Base-by-base conservation (phyloP, 2,797 vertebrate genomes). In the Anguilla megastoma region DNA sequence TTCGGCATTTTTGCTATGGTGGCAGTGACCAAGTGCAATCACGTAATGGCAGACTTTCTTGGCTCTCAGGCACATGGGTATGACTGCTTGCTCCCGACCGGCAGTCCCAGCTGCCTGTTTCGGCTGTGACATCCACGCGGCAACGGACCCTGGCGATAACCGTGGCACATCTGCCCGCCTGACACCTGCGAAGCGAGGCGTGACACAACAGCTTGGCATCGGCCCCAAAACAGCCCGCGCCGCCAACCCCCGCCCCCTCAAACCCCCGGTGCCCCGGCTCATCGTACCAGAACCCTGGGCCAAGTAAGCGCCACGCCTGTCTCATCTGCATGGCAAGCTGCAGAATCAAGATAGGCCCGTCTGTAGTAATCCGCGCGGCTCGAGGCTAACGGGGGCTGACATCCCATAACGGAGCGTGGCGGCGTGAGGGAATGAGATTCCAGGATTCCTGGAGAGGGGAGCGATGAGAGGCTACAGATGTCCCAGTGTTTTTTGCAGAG, bases 291-390 rank as follows among this genome's bases (percentile, higher is more conserved):
- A 27, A 69, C 87, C 87, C 82, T 30, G 69, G 50, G 83, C 63
- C 87, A 88, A 76, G 84, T 85, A 85, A 85, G 82, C 48, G 30
- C 63, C 52, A 24, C 30, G 66, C 66, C 21, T 66, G 6, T 79
- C 83, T 85, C 69, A 66, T 85, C 87, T 85, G n/a, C 52, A 66
- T 69, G 69, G 87, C 87, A 85, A 88, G 84, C 87, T 88, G 87
- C 63, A 85, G 84, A 50, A 88, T 84, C 87, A 79, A 88, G 87
- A 85, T 85, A 88, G 84, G 87, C 52, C 69, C 33, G 87, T 85
- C 66, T 88, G 87, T 36, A 52, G 84, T 79, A 88, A 79, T 85
- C 48, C 69, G 74, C 52, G 83, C 33, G n/a, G 82, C 87, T 84
- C 82, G 41, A 60, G 63, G 45, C 60, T 74, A 88, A 88, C 69